Percentiles rank a stretch among this genome's conserved stretches.
Conservation (phyloP, 2,888 invertebrate genomes). For the Biston betularia region DNA sequence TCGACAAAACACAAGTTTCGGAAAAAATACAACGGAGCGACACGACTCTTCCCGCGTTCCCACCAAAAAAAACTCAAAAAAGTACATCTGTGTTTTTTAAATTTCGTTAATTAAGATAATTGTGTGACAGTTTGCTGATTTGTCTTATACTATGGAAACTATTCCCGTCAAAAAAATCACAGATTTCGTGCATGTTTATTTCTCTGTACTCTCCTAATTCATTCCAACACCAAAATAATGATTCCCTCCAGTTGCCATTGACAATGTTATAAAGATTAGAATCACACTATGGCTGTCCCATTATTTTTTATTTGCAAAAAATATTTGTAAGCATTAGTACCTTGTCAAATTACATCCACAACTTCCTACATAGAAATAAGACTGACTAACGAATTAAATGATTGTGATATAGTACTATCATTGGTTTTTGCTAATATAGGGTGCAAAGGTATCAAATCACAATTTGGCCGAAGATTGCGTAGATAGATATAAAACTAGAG, state of each 20-base stretch:
- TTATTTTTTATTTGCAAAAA: conserved; percentile 14
- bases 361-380: neutral
- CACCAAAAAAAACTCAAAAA: no score
- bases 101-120: no score
- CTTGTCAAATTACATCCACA: conserved; percentile 1
- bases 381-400: neutral
- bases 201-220: neutral
- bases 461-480: conserved; percentile 59
- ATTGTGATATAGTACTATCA: conserved; percentile 13
- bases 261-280: conserved; percentile 34
- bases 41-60: no score
- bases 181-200: neutral
- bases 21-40: no score
- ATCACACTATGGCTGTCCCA: conserved; percentile 17
- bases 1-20: no score
- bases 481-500: conserved; percentile 12
- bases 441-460: conserved; percentile 72
- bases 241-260: conserved; percentile 21
- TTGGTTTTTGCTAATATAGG: conserved; percentile 8
- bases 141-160: no score
- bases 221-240: conserved; percentile 22
- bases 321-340: conserved; percentile 9
- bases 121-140: no score
- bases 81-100: no score
- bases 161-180: no score